phyloP scores from a whole-genome alignment of 2,113 vertebrate genomes.

The Centropristis striata region DNA sequence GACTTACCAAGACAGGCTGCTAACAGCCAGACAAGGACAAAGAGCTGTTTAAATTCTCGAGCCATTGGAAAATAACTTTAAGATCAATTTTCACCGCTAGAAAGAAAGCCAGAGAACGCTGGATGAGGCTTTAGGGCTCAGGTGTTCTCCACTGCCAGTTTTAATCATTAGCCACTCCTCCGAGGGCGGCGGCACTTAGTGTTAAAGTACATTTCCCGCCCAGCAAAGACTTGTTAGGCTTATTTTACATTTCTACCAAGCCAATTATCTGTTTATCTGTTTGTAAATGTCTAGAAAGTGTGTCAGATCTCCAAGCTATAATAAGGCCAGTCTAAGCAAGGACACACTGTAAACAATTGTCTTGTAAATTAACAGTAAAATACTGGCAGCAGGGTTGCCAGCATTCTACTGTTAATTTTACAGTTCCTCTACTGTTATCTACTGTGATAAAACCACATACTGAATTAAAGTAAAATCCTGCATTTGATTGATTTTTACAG shows the following conservation, averaged over 20 bases:
- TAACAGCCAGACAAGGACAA: conserved; percentile 34
- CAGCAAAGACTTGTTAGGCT: not conserved
- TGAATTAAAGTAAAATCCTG: too few relatives aligned
- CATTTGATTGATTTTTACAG: too few relatives aligned
- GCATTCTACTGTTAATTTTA: too few relatives aligned
- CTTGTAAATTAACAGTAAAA: too few relatives aligned
- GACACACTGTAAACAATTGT: too few relatives aligned
- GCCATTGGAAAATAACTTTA: conserved; percentile 33
- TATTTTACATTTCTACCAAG: not conserved
- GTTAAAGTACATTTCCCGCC: conserved; percentile 7
- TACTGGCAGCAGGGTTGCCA: too few relatives aligned
- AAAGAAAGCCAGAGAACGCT: not conserved
- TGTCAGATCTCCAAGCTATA: not conserved
- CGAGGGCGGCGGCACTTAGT: conserved; percentile 12
- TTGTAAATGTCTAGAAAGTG: not conserved
- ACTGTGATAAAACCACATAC: too few relatives aligned
- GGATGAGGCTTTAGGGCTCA: not conserved
- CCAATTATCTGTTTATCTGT: not conserved
- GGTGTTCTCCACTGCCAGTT: conserved; percentile 28
- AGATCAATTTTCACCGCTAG: not conserved
- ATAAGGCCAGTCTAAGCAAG: not conserved
- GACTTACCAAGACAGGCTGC: conserved; percentile 59
- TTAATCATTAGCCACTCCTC: conserved; percentile 70
- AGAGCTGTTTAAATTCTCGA: conserved; percentile 8
- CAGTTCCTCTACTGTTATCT: too few relatives aligned